A percentile compares a stretch with the other conserved stretches of the same genome.
phyloP scores from a whole-genome alignment of 2,113 vertebrate genomes.

The Aythya baeri region DNA sequence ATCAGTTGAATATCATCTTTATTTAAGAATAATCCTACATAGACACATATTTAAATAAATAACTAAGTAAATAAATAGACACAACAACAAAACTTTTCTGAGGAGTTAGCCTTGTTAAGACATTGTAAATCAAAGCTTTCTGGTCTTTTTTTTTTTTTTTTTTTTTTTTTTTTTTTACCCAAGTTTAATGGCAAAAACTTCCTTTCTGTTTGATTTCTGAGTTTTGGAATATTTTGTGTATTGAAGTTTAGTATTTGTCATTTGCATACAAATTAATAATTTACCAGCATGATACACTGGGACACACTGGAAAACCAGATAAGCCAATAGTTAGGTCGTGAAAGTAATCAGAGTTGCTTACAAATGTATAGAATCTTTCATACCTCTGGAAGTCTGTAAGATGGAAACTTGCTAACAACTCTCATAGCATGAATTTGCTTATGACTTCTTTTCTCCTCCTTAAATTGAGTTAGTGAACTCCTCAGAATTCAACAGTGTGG shows the following conservation, averaged over 20 bases:
- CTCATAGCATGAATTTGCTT: neutral
- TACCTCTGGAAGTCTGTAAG: neutral
- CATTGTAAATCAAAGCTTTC: neutral
- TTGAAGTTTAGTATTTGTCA: neutral
- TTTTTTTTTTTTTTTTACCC: too few species aligned
- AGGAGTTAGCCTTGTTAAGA: neutral
- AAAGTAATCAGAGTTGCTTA: neutral
- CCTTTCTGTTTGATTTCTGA: neutral
- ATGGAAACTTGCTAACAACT: neutral
- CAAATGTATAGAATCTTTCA: neutral
- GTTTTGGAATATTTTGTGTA: neutral
- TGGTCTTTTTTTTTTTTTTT: neutral
- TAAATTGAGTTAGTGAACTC: neutral
- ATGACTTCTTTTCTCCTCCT: neutral
- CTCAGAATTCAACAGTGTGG: neutral
- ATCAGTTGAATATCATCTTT: neutral
- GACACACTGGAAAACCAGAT: neutral
- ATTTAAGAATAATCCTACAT: accelerated
- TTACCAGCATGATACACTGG: neutral
- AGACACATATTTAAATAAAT: neutral
- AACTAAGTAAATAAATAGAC: neutral
- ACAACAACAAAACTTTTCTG: neutral
- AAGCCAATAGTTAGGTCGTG: neutral
- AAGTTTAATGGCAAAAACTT: neutral
- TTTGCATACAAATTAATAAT: neutral